phyloP scores from a whole-genome alignment of 1,140 invertebrate genomes.

The Caerostris darwini region DNA sequence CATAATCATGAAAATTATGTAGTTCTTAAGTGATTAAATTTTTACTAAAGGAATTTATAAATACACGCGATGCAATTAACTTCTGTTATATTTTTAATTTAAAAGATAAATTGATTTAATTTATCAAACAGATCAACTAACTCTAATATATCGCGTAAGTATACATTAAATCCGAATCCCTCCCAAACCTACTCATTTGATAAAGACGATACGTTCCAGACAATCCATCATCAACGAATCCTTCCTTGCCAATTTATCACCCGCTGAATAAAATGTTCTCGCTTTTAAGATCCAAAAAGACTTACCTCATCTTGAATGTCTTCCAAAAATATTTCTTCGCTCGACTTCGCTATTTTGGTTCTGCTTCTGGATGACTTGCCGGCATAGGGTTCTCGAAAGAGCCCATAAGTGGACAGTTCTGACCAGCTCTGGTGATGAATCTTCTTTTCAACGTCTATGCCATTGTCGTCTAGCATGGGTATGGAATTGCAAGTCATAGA shows the following conservation, averaged over 20 bases:
- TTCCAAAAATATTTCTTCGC: conserved; percentile 66
- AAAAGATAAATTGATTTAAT: neutral
- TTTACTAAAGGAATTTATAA: too few species aligned
- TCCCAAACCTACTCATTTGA: neutral
- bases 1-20: too few species aligned
- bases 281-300: neutral
- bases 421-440: conserved; percentile 48
- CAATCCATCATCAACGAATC: neutral
- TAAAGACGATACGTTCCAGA: neutral
- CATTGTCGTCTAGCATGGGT: neutral
- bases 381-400: neutral
- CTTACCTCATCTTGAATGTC: conserved; percentile 66
- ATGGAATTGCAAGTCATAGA: neutral
- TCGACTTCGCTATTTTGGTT: neutral
- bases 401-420: conserved; percentile 13
- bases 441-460: neutral
- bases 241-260: neutral
- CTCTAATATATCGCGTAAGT: neutral
- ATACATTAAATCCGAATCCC: neutral
- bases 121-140: neutral
- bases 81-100: too few species aligned
- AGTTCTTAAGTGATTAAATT: too few species aligned
- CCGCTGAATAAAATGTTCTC: neutral
- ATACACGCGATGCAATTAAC: too few species aligned
- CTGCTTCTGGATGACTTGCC: neutral